These are phyloP conservation scores for Glyphotaelius pellucidus DNA, from an alignment of 2,888 invertebrate genomes.

Conservation along the genomic window DNA sequence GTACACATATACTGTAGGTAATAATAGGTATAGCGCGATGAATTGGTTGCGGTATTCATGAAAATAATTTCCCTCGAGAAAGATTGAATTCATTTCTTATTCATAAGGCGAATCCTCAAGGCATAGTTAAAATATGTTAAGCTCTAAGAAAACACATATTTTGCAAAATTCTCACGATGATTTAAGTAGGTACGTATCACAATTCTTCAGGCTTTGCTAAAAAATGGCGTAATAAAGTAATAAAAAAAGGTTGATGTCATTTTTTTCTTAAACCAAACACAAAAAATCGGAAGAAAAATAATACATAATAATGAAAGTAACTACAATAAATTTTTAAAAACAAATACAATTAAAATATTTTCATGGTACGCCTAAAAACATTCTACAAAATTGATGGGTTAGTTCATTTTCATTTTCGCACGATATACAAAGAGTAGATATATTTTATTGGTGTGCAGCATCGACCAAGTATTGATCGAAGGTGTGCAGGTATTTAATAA, in stretches of 20 bases:
- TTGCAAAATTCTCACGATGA: not conserved
- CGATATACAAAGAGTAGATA: too few relatives aligned
- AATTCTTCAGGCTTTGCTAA: not conserved
- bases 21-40: not conserved
- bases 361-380: too few relatives aligned
- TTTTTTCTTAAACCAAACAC: too few relatives aligned
- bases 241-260: not conserved
- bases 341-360: too few relatives aligned
- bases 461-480: too few relatives aligned
- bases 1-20: not conserved
- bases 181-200: not conserved
- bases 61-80: conserved; percentile 64
- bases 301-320: too few relatives aligned
- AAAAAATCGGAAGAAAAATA: too few relatives aligned
- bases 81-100: conserved; percentile 61
- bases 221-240: not conserved
- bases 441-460: too few relatives aligned
- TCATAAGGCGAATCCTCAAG: conserved; percentile 39
- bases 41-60: conserved; percentile 49
- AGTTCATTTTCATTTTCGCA: too few relatives aligned
- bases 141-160: not conserved
- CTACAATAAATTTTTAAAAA: too few relatives aligned
- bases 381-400: too few relatives aligned
- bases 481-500: too few relatives aligned
- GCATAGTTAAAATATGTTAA: conserved; percentile 56